Base-by-base conservation (phyloP, 2,888 invertebrate species). In the Yponomeuta cagnagella region DNA sequence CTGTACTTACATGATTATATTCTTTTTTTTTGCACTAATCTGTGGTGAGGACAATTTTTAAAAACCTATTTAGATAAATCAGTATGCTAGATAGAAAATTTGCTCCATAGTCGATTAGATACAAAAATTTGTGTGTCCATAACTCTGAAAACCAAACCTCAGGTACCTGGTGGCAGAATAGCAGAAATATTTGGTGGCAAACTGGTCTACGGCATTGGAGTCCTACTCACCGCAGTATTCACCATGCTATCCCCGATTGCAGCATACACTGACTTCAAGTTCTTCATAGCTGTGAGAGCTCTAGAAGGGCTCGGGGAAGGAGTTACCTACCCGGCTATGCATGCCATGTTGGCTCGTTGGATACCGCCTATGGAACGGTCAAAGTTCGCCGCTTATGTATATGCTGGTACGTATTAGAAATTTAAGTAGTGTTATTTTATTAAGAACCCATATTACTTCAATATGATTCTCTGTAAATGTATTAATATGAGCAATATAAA, bases 251-350 rank as follows among this genome's bases (percentile, higher is more conserved):
- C 96, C 73, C 98, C 98, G 0, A 90, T 96, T 72, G 97, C 97
- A 0, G 98, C 98, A 0, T 89, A 93, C 74, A 91, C 92, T 0
- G 93, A 93, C 77, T 94, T 94, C 74, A 93, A 94, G 74, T 93
- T 95, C 71, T 95, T 98, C 81, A 94, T 97, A 74, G 91, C 93
- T 58, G 95, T 97, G 1, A 90, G 98, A 75, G 93, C 96, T 8
- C 84, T 97, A 9, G 96, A 97, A 84, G 98, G 98, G 31, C 94
- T 98, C 82, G 95, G 96, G 0, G 97, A 98, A 92, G 97, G 97
- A 52, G 97, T 98, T 6, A 97, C 97, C 9, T 98, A 97, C 86
- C 98, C 98, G 23, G 96, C 98, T 0, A 98, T 98, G 97, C 97
- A 98, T 85, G 96, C 96, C 30, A 96, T 98, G 95, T 91, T 98